phyloP scores from a whole-genome alignment of 2,888 invertebrate genomes.

The Heliconius hortense region DNA sequence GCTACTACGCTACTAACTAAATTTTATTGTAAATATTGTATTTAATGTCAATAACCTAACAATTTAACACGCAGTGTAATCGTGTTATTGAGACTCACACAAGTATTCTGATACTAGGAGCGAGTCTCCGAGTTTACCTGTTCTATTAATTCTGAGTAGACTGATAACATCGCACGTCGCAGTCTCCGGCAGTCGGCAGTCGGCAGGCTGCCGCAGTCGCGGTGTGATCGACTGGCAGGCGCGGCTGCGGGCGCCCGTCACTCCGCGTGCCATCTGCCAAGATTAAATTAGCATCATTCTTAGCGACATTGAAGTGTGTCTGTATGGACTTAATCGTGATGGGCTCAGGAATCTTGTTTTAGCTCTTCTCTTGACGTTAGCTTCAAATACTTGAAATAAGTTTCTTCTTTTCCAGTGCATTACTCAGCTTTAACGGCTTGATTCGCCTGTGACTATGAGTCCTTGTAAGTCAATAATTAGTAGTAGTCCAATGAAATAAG shows the following conservation, averaged over 20 bases:
- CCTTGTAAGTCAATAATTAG: conserved; percentile 30
- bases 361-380: not conserved
- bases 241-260: conserved; percentile 40
- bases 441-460: not conserved
- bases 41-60: not conserved
- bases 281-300: conserved; percentile 67
- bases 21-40: not conserved
- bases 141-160: not conserved
- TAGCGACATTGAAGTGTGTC: conserved; percentile 55
- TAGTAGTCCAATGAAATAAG: conserved; percentile 27
- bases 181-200: not conserved
- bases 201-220: too few relatives aligned
- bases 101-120: not conserved
- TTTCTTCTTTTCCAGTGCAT: not conserved
- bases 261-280: conserved; percentile 59
- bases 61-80: not conserved
- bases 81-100: not conserved
- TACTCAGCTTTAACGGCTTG: not conserved
- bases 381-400: not conserved
- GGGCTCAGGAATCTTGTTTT: conserved; percentile 26
- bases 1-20: conserved; percentile 21
- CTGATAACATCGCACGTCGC: too few relatives aligned
- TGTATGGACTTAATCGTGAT: conserved; percentile 29
- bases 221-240: conserved; percentile 36
- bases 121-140: not conserved